Evolutionary conservation across 2,113 vertebrate genomes (phyloP), one percentile per base, ranked within the genome.

Genomic region (Trogon melanurus): DNA sequence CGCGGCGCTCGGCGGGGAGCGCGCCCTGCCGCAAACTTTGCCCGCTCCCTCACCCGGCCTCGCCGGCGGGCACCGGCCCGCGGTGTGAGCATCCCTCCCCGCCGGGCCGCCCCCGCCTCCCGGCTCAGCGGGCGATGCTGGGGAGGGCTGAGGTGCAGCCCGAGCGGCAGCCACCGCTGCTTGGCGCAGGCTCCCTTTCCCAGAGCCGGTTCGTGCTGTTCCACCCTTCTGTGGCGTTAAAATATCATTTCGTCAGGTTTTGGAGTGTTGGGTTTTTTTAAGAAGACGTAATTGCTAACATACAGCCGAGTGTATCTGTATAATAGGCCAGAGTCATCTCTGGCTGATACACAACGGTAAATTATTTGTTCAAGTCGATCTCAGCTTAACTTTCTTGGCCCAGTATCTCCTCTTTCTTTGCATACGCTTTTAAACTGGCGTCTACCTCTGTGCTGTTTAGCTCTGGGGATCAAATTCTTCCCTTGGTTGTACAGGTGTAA

Each of bases 371-470:
- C 29, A 23, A 34, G 58, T 81, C 22, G 8, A 38, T 58, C 10
- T 25, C 45, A 5, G 45, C 36, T 88, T 30, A 89, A 94, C 88
- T 95, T 95, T 93, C n/a, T 91, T 86, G 83, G 71, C 36, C 60
- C 50, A 2, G 11, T 64, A 9, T 80, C 51, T 79, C 79, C 54
- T 17, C 27, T 67, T 66, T 71, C 71, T 92, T 92, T 67, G 66
- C 45, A 27, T 65, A 4, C 71, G 30, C 53, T 89, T 75, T 89
- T 36, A 36, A 44, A 73, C 73, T 51, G 66, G 47, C 50, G 72
- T 93, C 71, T 88, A 29, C 29, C 47, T 51, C 44, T 11, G 30
- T 32, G 36, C 47, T 76, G 17, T 83, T 89, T 41, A 62, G 64
- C 54, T 82, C 45, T 65, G 58, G 41, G 73, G 51, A 64, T 78